Percentiles rank a stretch among this genome's conserved stretches.
phyloP scores from a whole-genome alignment of 2,888 invertebrate genomes.

The Dolomedes plantarius region DNA sequence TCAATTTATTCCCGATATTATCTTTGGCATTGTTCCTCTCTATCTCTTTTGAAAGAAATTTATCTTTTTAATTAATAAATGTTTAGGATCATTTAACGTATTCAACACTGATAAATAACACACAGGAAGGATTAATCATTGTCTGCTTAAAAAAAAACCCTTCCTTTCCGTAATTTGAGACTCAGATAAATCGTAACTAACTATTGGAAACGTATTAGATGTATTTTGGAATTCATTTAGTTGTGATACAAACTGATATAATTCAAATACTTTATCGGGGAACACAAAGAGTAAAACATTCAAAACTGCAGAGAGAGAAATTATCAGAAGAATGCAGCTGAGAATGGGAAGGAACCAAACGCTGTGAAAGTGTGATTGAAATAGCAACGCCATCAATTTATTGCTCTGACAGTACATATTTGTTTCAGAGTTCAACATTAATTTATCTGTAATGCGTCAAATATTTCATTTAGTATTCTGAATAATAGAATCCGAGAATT shows the following conservation, averaged over 20 bases:
- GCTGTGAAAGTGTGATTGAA: too few relatives aligned
- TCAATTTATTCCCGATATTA: constrained; percentile 41
- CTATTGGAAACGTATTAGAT: neutral
- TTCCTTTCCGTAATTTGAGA: neutral
- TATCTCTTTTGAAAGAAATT: constrained; percentile 17
- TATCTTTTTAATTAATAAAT: constrained; percentile 54
- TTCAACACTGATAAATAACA: constrained; percentile 37
- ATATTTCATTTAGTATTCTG: too few relatives aligned
- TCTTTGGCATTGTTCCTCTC: constrained; percentile 4
- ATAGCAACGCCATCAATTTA: too few relatives aligned
- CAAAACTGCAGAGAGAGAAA: neutral
- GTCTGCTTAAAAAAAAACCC: neutral
- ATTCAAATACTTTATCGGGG: too few relatives aligned
- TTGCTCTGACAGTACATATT: too few relatives aligned
- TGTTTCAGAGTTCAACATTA: neutral
- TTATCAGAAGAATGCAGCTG: neutral
- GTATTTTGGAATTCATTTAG: neutral
- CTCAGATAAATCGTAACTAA: neutral
- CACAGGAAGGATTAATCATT: constrained; percentile 15
- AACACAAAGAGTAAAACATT: too few relatives aligned
- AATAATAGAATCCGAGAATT: too few relatives aligned
- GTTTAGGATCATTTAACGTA: constrained; percentile 38
- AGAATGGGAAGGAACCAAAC: too few relatives aligned
- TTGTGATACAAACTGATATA: too few relatives aligned
- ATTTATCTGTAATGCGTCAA: too few relatives aligned